A percentile compares a stretch with the other conserved stretches of the same genome.
These are phyloP conservation scores for Piscicola geometra DNA, from an alignment of 2,888 invertebrate species.

Conservation along the genomic window DNA sequence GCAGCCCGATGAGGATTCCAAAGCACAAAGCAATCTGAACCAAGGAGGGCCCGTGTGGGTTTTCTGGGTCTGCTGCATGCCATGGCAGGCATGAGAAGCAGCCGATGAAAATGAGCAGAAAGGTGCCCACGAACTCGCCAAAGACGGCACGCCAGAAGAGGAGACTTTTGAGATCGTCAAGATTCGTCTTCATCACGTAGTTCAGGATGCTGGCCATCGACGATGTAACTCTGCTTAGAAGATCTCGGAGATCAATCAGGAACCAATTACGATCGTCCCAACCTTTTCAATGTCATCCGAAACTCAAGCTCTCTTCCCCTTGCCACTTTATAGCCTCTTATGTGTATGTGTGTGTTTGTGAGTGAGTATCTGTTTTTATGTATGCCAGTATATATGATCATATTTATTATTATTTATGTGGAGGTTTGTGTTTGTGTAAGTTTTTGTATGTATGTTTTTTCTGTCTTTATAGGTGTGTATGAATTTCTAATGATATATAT, in stretches of 20 bases:
- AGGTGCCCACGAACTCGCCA: constrained; percentile 79
- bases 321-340: background rate
- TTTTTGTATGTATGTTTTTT: too few relatives aligned
- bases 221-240: background rate
- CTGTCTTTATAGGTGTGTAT: too few relatives aligned
- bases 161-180: constrained; percentile 41
- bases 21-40: constrained; percentile 63
- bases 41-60: constrained; percentile 18
- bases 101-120: constrained; percentile 75
- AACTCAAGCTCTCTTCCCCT: background rate
- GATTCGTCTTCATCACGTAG: constrained; percentile 33
- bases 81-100: constrained; percentile 57
- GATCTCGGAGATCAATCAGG: background rate
- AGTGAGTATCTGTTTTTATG: too few relatives aligned
- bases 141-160: constrained; percentile 70
- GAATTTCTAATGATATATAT: too few relatives aligned
- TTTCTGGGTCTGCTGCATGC: constrained; percentile 31
- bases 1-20: constrained; percentile 77
- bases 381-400: too few relatives aligned
- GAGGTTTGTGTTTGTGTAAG: too few relatives aligned
- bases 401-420: too few relatives aligned
- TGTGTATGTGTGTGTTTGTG: too few relatives aligned
- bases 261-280: background rate
- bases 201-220: constrained; percentile 2
- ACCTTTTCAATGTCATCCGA: background rate